Conservation (phyloP, 1,140 invertebrate species). For the Drosophila sproati region DNA sequence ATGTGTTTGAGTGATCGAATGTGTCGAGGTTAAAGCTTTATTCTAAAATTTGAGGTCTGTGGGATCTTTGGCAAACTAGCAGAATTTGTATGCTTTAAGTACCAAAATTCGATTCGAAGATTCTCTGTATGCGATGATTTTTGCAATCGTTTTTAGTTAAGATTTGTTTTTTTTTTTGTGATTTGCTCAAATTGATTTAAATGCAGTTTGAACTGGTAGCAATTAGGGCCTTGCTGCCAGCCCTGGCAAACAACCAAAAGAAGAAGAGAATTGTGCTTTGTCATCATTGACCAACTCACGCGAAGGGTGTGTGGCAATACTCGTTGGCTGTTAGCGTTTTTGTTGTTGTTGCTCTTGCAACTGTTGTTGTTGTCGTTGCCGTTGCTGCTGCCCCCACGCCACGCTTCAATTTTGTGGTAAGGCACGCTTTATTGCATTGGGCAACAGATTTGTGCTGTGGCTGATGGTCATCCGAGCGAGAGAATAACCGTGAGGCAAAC, state of each 20-base stretch:
- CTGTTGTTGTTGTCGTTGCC: constrained; percentile 23
- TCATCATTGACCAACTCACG: not conserved
- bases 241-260: not conserved
- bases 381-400: constrained; percentile 32
- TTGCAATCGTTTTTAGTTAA: not conserved
- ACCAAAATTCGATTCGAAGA: too few species aligned
- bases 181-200: too few species aligned
- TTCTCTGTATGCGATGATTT: not conserved
- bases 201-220: not conserved
- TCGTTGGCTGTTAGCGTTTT: not conserved
- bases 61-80: too few species aligned
- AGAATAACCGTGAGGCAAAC: constrained; percentile 14
- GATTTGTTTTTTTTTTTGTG: not conserved
- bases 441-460: constrained; percentile 53
- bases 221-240: not conserved
- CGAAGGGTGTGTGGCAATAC: not conserved
- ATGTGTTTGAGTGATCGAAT: too few species aligned
- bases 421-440: constrained; percentile 70
- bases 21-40: too few species aligned
- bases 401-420: constrained; percentile 53
- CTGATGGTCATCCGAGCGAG: constrained; percentile 32
- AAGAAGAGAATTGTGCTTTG: not conserved
- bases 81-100: too few species aligned
- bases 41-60: too few species aligned
- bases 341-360: not conserved